Percentiles rank a stretch among this genome's conserved stretches.
phyloP scores from a whole-genome alignment of 2,797 vertebrate genomes.

The Enteromius trimaculatus region DNA sequence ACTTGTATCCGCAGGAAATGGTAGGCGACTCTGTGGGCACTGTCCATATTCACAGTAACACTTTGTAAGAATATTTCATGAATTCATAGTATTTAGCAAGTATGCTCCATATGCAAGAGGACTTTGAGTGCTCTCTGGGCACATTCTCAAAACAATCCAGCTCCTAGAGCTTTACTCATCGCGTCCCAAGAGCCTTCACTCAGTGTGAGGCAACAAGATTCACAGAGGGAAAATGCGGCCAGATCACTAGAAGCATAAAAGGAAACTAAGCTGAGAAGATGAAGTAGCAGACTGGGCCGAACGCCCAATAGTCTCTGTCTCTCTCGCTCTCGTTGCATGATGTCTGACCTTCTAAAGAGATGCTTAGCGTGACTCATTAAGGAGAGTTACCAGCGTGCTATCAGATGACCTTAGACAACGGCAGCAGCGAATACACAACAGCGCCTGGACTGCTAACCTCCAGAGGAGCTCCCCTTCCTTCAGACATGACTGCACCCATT shows the following conservation, averaged over 20 bases:
- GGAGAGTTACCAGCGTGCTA: slow-evolving; percentile 81
- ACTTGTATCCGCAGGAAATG: slow-evolving; percentile 3
- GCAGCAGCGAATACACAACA: slow-evolving; percentile 69
- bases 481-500: slow-evolving; percentile 80
- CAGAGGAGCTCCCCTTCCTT: slow-evolving; percentile 75
- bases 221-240: slow-evolving; percentile 36
- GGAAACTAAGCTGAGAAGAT: slow-evolving; percentile 68
- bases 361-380: slow-evolving; percentile 80
- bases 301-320: slow-evolving; percentile 62
- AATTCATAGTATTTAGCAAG: slow-evolving; percentile 15
- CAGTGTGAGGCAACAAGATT: slow-evolving; percentile 36
- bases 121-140: slow-evolving; percentile 42
- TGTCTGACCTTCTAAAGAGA: slow-evolving; percentile 84
- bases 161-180: slow-evolving; percentile 50
- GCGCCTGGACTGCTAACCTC: slow-evolving; percentile 76
- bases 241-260: slow-evolving; percentile 54
- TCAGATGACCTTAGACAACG: slow-evolving; percentile 83
- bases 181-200: slow-evolving; percentile 32
- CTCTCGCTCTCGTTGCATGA: slow-evolving; percentile 71
- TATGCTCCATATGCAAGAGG: slow-evolving; percentile 2
- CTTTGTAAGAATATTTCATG: not conserved
- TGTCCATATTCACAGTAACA: slow-evolving; percentile 3
- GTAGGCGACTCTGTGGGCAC: slow-evolving; percentile 22
- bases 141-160: slow-evolving; percentile 49
- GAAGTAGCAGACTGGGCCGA: slow-evolving; percentile 77